A percentile compares a stretch with the other conserved stretches of the same genome.
These are phyloP conservation scores for Odocoileus hemionus DNA, from an alignment of 2,113 vertebrate species.

Conservation along the genomic window DNA sequence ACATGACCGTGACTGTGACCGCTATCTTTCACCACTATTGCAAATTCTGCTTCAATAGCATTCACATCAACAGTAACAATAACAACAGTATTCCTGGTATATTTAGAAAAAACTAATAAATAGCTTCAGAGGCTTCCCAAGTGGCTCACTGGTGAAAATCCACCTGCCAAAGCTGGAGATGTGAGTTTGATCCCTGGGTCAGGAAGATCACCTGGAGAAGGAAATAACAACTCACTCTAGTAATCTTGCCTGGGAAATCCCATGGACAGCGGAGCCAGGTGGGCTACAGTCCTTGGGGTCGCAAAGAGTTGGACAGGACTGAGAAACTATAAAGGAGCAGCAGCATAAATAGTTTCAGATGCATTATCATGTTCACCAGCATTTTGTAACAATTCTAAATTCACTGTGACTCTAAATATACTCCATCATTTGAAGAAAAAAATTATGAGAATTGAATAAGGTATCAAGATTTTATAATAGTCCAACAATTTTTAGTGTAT, in stretches of 20 bases:
- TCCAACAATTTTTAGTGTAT: neutral
- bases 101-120: neutral
- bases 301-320: neutral
- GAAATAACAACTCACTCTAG: neutral
- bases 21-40: neutral
- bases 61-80: neutral
- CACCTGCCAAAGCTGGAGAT: neutral
- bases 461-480: neutral
- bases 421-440: neutral
- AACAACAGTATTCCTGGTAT: neutral
- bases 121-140: neutral
- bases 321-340: neutral
- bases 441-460: neutral
- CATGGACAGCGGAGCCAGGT: neutral
- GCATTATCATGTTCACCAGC: neutral
- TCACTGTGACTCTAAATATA: neutral
- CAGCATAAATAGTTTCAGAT: neutral
- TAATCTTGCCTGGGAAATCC: neutral
- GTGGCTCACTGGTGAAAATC: neutral
- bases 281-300: neutral
- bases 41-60: neutral
- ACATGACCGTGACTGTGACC: neutral
- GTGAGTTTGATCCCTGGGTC: neutral
- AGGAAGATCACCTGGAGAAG: neutral
- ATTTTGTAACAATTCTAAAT: neutral